Evolutionary conservation across 1,140 invertebrate genomes (phyloP), one percentile per base, ranked within the genome.

Genomic region (Calosoma granatense): DNA sequence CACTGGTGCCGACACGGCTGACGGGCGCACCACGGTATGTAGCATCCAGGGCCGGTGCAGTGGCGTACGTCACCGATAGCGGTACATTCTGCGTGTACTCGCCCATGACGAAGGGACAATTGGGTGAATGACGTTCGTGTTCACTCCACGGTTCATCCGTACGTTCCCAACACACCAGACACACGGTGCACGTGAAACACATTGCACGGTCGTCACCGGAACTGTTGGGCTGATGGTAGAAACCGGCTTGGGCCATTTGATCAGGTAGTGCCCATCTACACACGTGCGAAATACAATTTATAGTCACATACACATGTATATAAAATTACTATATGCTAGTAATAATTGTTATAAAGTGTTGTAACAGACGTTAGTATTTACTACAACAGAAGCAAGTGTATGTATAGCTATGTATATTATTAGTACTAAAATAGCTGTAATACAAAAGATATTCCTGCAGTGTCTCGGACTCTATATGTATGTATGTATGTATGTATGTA

Each of bases 131-230:
- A 6, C 93, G 77, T 72, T 94, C 92, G 67, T 96, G 92, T 70
- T 97, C 92, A 61, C 92, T 93, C 90, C 91, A 96, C 0, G 93
- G 94, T 72, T 96, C 92, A 75, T 96, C 93, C 0, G 90, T 93
- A 57, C 92, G 90, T 73, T 97, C 94, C 94, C 94, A 97, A 74
- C 88, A 94, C 1, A 96, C 91, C 2, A 94, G 76, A 65, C 89
- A 93, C 1, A 95, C 88, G 64, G 86, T 90, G 71, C 94, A 97
- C 0, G 89, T 92, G 70, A 96, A 97, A 70, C 94, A 97, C 86
- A 96, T 92, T 0, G 92, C 92, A 58, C 92, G 77, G 72, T 97
- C 94, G 69, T 94, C 91, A 1, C 91, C 91, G 20, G 82, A 84
- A 4, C 86, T 78, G 58, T 90, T 92, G 0, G 92, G 92, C 67